Percentiles rank a stretch among this genome's conserved stretches.
Conservation (phyloP, 2,797 vertebrate genomes). For the Mareca penelope region DNA sequence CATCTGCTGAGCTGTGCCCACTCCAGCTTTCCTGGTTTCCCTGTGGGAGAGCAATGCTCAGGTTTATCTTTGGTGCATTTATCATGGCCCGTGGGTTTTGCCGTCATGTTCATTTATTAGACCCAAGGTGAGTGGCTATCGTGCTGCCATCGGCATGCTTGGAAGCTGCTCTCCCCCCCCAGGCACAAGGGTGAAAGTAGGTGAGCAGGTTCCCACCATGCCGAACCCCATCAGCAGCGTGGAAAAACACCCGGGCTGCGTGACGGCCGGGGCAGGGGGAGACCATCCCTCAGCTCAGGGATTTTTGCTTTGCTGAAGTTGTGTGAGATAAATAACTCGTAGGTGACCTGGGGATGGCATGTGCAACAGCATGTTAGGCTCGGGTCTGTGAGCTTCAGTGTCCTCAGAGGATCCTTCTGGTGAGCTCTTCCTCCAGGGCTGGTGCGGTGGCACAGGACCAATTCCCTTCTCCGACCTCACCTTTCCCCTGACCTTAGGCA, state of each 20-base stretch:
- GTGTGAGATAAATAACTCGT: neutral
- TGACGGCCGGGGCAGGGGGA: neutral
- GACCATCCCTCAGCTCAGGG: neutral
- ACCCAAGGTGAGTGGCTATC: neutral
- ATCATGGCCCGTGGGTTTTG: neutral
- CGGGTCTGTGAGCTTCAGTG: neutral
- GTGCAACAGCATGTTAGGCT: neutral
- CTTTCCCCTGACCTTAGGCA: neutral
- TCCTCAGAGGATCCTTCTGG: neutral
- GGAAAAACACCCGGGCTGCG: neutral
- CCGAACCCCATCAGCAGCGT: neutral
- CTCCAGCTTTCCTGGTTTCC: slow-evolving; percentile 10
- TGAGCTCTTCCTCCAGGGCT: neutral
- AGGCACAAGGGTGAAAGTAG: neutral
- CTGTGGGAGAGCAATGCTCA: neutral
- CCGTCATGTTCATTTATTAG: neutral
- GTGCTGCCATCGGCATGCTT: neutral
- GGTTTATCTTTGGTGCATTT: slow-evolving; percentile 1
- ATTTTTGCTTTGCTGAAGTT: neutral
- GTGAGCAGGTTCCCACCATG: neutral
- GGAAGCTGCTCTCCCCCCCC: neutral
- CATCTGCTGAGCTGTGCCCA: neutral
- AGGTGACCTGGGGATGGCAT: neutral
- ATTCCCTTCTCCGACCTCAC: neutral
- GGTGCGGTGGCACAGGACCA: neutral